These are phyloP conservation scores for Polydrusus cervinus DNA, from an alignment of 2,888 invertebrate genomes.

Conservation along the genomic window DNA sequence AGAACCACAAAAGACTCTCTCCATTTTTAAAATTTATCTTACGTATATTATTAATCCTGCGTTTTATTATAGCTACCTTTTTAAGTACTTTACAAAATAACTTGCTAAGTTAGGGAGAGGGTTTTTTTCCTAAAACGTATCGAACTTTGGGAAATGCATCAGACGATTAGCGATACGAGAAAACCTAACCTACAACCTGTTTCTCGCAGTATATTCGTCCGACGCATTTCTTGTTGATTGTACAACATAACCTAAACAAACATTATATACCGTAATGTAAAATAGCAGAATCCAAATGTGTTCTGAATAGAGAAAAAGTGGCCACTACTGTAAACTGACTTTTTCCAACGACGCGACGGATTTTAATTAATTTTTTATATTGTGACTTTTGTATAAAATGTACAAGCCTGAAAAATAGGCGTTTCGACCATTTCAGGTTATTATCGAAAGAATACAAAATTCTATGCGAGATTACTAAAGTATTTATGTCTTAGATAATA, in stretches of 20 bases:
- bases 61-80: conserved; percentile 44
- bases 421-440: no score
- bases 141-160: conserved; percentile 16
- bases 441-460: no score
- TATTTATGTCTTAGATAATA: no score
- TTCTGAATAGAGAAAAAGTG: conserved; percentile 14
- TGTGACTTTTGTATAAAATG: no score
- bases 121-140: conserved; percentile 24
- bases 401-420: no score
- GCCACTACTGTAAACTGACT: neutral
- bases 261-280: conserved; percentile 26
- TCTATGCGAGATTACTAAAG: no score
- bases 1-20: conserved; percentile 40
- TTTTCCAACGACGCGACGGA: conserved; percentile 5
- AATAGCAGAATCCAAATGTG: conserved; percentile 3
- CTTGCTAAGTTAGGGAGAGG: conserved; percentile 42
- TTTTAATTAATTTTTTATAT: no score
- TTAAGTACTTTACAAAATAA: conserved; percentile 56
- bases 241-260: conserved; percentile 46
- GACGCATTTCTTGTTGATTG: conserved; percentile 33
- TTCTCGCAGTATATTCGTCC: neutral
- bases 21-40: conserved; percentile 35
- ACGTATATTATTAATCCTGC: conserved; percentile 49
- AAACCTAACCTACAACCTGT: conserved; percentile 28
- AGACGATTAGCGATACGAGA: neutral